These are phyloP conservation scores for Pocota personata DNA, from an alignment of 2,888 invertebrate genomes.

Conservation along the genomic window DNA sequence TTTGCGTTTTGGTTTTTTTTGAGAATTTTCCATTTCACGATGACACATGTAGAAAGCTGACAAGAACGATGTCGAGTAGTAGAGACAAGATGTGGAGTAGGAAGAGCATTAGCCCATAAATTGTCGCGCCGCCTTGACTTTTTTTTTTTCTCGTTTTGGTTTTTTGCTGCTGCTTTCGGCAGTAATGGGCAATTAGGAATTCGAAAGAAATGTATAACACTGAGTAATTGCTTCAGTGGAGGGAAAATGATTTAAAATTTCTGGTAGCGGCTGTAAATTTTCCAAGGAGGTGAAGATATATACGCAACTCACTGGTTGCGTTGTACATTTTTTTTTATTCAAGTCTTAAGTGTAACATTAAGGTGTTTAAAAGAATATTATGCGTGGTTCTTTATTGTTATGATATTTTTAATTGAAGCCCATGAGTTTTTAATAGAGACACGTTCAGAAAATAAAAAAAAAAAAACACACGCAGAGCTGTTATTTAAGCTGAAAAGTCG, in stretches of 20 bases:
- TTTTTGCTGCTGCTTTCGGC: conserved; percentile 21
- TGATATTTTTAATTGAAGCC: not conserved
- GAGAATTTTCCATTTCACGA: conserved; percentile 46
- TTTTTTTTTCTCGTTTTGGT: not conserved
- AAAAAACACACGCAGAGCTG: no score
- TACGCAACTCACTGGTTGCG: not conserved
- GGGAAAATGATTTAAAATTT: conserved; percentile 11
- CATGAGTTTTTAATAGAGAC: not conserved
- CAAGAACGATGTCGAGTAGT: conserved; percentile 33
- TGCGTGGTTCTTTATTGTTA: not conserved
- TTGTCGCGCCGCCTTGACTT: conserved; percentile 30
- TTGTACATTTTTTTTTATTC: not conserved
- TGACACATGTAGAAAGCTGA: conserved; percentile 52
- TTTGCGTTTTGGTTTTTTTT: conserved; percentile 2
- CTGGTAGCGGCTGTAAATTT: not conserved
- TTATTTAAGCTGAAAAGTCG: no score
- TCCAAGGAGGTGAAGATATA: not conserved
- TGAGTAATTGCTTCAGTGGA: conserved; percentile 43
- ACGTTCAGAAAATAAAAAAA: not conserved
- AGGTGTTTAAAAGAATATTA: not conserved
- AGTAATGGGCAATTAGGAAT: conserved; percentile 55
- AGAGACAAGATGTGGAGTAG: conserved; percentile 9
- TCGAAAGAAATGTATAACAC: conserved; percentile 25
- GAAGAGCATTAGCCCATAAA: conserved; percentile 63
- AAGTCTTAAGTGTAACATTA: not conserved